A percentile compares a stretch with the other conserved stretches of the same genome.
Evolutionary conservation across 2,797 vertebrate genomes (phyloP).

Genomic region (Hemitrygon akajei): DNA sequence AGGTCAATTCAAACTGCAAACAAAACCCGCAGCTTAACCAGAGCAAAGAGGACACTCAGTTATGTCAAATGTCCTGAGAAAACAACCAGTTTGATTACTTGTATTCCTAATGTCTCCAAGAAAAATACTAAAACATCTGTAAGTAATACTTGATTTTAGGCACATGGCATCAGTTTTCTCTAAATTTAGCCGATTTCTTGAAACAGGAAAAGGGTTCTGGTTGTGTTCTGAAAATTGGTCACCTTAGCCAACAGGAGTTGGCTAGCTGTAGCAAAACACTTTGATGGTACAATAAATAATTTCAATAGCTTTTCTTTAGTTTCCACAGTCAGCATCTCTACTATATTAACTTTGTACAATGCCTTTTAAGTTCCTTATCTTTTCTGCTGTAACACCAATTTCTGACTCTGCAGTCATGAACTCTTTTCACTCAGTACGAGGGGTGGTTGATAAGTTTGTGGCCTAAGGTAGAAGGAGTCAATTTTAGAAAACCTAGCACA

Average conservation of each 20-base stretch:
- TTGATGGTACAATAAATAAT: neutral
- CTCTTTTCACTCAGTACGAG: too few relatives aligned
- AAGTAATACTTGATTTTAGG: constrained; percentile 1
- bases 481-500: too few relatives aligned
- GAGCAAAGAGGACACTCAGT: neutral
- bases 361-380: neutral
- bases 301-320: neutral
- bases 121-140: neutral
- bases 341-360: too few relatives aligned
- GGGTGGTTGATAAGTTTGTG: too few relatives aligned
- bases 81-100: neutral
- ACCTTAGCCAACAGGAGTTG: neutral
- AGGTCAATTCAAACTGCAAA: neutral
- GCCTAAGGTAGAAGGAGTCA: too few relatives aligned
- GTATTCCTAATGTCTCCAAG: neutral
- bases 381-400: neutral
- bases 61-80: neutral
- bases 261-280: neutral
- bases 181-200: neutral
- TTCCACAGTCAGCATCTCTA: too few relatives aligned
- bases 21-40: neutral
- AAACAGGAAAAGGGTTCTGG: neutral
- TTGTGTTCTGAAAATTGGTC: neutral
- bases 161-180: neutral
- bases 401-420: neutral